These are phyloP conservation scores for Volucella zonaria DNA, from an alignment of 2,888 invertebrate species.

Conservation along the genomic window DNA sequence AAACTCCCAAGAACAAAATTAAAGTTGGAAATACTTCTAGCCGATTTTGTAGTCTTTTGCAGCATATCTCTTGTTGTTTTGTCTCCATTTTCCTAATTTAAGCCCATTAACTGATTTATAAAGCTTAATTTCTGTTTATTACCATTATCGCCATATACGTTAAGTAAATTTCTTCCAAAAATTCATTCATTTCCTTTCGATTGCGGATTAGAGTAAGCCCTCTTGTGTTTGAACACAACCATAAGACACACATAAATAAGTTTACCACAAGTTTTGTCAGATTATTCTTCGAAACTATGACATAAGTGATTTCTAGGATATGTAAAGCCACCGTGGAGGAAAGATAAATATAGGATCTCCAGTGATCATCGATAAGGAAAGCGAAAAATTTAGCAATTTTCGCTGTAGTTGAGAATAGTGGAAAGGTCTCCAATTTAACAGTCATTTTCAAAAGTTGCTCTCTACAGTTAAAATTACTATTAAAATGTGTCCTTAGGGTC, in stretches of 20 bases:
- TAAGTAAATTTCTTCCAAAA: slow-evolving; percentile 43
- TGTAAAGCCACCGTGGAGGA: slow-evolving; percentile 31
- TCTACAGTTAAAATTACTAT: background rate
- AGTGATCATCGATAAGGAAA: slow-evolving; percentile 55
- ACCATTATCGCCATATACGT: slow-evolving; percentile 58
- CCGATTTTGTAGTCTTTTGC: slow-evolving; percentile 45
- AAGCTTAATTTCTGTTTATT: background rate
- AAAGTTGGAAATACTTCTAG: slow-evolving; percentile 40
- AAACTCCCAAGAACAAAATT: slow-evolving; percentile 47
- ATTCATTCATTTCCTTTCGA: slow-evolving; percentile 50
- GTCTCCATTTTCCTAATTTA: slow-evolving; percentile 50
- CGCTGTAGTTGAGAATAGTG: slow-evolving; percentile 56
- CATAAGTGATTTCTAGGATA: slow-evolving; percentile 38
- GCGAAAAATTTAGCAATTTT: slow-evolving; percentile 64
- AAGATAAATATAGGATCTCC: slow-evolving; percentile 53
- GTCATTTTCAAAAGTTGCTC: slow-evolving; percentile 19
- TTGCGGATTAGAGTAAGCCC: slow-evolving; percentile 35
- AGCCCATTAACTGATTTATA: background rate
- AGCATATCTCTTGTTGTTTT: slow-evolving; percentile 16
- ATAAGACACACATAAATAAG: slow-evolving; percentile 47
- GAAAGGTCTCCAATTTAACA: slow-evolving; percentile 54
- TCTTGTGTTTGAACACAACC: slow-evolving; percentile 51
- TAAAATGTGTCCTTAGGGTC: background rate
- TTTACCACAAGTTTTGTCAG: slow-evolving; percentile 44
- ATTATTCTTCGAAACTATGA: slow-evolving; percentile 35